Conservation (phyloP, 2,797 vertebrate species). For the Jordanella pulchra region DNA sequence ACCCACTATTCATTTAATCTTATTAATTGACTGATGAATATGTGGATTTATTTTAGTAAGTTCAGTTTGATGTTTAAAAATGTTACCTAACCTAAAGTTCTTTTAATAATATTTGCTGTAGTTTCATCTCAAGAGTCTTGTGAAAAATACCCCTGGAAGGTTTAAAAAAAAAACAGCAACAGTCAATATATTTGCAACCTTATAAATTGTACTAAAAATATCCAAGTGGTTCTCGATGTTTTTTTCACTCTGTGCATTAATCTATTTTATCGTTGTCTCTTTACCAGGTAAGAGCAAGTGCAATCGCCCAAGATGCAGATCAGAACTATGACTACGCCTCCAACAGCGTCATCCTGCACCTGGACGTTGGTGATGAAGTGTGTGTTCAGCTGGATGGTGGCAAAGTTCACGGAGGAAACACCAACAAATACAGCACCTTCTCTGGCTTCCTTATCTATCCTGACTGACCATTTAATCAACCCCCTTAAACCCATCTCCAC, state of each 20-base stretch:
- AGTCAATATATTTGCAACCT: neutral
- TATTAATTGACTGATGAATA: neutral
- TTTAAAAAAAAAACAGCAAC: neutral
- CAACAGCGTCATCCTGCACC: constrained; percentile 94
- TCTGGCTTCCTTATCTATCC: constrained; percentile 96
- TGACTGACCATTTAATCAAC: constrained; percentile 79
- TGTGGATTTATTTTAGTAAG: neutral
- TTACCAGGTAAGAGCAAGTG: constrained; percentile 89
- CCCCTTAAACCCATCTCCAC: constrained; percentile 1
- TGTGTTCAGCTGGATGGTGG: constrained; percentile 93
- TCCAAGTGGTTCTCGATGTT: neutral
- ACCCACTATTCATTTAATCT: neutral
- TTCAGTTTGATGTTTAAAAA: neutral
- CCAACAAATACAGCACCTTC: constrained; percentile 98
- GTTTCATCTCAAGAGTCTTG: neutral
- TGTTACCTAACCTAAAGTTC: neutral
- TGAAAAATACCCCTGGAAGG: neutral
- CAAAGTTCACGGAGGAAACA: constrained; percentile 94
- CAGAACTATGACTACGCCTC: constrained; percentile 97
- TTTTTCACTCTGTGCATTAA: neutral
- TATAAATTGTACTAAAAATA: neutral
- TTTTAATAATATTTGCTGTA: neutral
- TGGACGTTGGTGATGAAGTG: constrained; percentile 94
- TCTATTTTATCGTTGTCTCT: constrained; percentile 7
- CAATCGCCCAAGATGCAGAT: constrained; percentile 94